phyloP scores from a whole-genome alignment of 2,797 vertebrate species.

The Gambelia wislizenii region DNA sequence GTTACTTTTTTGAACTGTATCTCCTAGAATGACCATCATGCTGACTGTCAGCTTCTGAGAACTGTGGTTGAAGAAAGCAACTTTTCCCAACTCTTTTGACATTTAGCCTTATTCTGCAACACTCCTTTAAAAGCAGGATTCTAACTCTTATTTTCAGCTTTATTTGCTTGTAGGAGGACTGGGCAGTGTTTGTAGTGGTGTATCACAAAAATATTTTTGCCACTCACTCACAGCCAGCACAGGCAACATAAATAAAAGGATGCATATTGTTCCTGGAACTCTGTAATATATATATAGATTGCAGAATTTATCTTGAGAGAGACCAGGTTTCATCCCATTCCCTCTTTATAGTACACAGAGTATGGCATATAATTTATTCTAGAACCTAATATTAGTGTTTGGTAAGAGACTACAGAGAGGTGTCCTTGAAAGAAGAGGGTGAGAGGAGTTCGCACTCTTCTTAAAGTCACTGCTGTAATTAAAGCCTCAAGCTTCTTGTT shows the following conservation, averaged over 20 bases:
- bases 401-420: accelerated
- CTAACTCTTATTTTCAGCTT: not conserved
- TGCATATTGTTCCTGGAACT: not conserved
- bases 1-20: not conserved
- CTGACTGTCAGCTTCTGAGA: too few relatives aligned
- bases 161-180: not conserved
- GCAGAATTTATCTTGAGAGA: conserved; percentile 2
- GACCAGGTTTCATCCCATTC: not conserved
- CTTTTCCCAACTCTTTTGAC: too few relatives aligned
- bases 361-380: not conserved
- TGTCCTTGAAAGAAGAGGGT: conserved; percentile 28
- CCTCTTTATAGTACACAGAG: not conserved
- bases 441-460: conserved; percentile 23
- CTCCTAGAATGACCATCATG: too few relatives aligned
- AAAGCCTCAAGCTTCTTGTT: conserved; percentile 50
- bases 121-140: not conserved
- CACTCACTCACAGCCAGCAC: not conserved
- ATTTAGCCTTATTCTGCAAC: too few relatives aligned
- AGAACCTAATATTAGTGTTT: not conserved
- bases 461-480: conserved; percentile 20
- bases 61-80: too few relatives aligned
- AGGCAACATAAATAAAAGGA: not conserved
- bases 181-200: not conserved
- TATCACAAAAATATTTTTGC: not conserved
- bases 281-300: not conserved